Evolutionary conservation across 2,797 vertebrate species (phyloP), one percentile per base, ranked within the genome.

Genomic region (Iguana delicatissima): DNA sequence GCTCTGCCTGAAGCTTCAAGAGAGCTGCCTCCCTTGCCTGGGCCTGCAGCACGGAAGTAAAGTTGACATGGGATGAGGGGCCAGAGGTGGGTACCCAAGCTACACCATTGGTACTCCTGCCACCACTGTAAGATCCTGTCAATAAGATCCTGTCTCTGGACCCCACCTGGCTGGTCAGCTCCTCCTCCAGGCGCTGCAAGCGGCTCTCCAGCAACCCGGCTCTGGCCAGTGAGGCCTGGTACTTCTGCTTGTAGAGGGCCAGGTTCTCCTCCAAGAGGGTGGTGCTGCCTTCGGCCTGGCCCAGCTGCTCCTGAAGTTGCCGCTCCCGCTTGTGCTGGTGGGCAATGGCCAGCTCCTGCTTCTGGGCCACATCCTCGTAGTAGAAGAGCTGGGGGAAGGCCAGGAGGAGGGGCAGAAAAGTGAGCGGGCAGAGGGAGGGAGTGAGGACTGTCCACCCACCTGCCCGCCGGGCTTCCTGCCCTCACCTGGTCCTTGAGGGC

Each of bases 241-340:
- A 97, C 94, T 97, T 97, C 93, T 96, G 94, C 80, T 97, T 96
- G 89, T 95, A 57, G 74, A 96, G 92, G 80, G 96, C 96, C 88
- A 96, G 94, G 87, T 92, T 93, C 81, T 93, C 94, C 89, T 97
- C 97, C 92, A 97, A 96, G 85, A 97, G 93, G 59, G 95, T 86
- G 0, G 96, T 92, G 79, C 96, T 96, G 93, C 93, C 88, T 91
- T 97, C 95, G 0, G 95, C 94, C 77, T 96, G 96, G 35, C 89
- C 87, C 3, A 96, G 94, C 69, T 93, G 85, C 83, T 96, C 92
- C 90, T 96, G 95, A 6, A 96, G 94, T 85, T 97, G 95, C 86
- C 93, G 93, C 62, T 97, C 94, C 38, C 89, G 93, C 62, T 96
- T 89, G 86, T 91, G 91, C 62, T 96, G 91, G 72, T 92, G 96